phyloP scores from a whole-genome alignment of 2,113 vertebrate species.

The Chamaea fasciata region DNA sequence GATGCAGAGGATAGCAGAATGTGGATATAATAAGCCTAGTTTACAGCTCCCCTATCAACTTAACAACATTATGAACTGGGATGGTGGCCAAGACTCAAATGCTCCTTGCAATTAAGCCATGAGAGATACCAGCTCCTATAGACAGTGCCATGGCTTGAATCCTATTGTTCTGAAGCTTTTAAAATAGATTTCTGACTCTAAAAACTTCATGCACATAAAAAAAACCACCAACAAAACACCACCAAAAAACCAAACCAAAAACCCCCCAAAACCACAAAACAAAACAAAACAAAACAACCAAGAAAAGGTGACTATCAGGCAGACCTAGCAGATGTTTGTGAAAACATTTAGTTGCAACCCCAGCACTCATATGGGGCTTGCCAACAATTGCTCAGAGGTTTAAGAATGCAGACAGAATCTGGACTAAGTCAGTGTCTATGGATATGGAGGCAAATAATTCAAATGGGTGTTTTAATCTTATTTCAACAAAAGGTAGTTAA shows the following conservation, averaged over 20 bases:
- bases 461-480: not conserved
- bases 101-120: not conserved
- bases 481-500: constrained; percentile 11
- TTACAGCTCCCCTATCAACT: constrained; percentile 21
- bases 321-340: not conserved
- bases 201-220: not conserved
- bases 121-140: not conserved
- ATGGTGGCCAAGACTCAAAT: not conserved
- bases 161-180: not conserved
- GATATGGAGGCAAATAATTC: constrained; percentile 15
- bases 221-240: not conserved
- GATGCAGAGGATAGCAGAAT: not conserved
- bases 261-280: too few relatives aligned
- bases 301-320: not conserved
- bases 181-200: not conserved
- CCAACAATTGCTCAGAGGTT: constrained; percentile 36
- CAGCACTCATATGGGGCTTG: not conserved
- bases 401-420: constrained; percentile 60
- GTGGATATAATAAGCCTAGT: not conserved
- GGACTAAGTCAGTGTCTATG: constrained; percentile 35
- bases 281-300: not conserved
- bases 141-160: not conserved
- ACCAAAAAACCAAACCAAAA: not conserved
- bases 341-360: not conserved
- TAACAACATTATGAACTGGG: not conserved